Percentiles rank a stretch among this genome's conserved stretches.
Conservation (phyloP, 2,888 invertebrate species). For the Lasioglossum villosulum region DNA sequence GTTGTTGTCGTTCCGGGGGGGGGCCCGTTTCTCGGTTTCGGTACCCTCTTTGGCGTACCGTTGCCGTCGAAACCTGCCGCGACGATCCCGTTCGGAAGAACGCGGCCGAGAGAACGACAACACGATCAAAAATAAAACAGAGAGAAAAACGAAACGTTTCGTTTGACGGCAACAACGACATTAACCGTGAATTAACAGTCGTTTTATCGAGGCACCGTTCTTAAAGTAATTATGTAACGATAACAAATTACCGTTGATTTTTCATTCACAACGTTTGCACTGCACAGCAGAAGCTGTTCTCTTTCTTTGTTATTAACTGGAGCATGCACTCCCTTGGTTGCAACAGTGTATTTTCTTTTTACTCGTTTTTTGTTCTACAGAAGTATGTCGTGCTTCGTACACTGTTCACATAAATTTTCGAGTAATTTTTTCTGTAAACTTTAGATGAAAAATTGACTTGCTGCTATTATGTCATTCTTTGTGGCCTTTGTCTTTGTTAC, state of each 20-base stretch:
- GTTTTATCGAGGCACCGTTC: constrained; percentile 26
- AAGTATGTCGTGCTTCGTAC: not conserved
- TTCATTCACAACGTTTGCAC: not conserved
- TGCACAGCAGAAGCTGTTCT: not conserved
- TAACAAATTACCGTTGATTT: constrained; percentile 40
- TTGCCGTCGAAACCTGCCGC: constrained; percentile 5
- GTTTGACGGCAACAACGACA: constrained; percentile 13
- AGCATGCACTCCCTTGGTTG: constrained; percentile 2
- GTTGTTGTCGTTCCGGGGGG: constrained; percentile 45
- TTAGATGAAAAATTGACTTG: not conserved
- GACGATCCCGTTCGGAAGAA: constrained; percentile 5
- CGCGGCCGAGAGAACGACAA: constrained; percentile 19
- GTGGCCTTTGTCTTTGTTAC: constrained; percentile 39
- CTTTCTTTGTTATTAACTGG: constrained; percentile 2
- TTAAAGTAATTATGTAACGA: constrained; percentile 58
- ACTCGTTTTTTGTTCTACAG: not conserved
- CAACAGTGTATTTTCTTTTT: constrained; percentile 20
- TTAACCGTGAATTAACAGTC: constrained; percentile 39
- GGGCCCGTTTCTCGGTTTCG: constrained; percentile 22
- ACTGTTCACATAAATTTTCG: not conserved
- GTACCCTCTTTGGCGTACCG: constrained; percentile 9
- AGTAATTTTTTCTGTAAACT: not conserved
- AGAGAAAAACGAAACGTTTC: constrained; percentile 27
- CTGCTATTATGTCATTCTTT: constrained; percentile 21
- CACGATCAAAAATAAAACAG: constrained; percentile 16